Percentiles rank a stretch among this genome's conserved stretches.
phyloP scores from a whole-genome alignment of 2,888 invertebrate species.

The Blastobasis adustella region DNA sequence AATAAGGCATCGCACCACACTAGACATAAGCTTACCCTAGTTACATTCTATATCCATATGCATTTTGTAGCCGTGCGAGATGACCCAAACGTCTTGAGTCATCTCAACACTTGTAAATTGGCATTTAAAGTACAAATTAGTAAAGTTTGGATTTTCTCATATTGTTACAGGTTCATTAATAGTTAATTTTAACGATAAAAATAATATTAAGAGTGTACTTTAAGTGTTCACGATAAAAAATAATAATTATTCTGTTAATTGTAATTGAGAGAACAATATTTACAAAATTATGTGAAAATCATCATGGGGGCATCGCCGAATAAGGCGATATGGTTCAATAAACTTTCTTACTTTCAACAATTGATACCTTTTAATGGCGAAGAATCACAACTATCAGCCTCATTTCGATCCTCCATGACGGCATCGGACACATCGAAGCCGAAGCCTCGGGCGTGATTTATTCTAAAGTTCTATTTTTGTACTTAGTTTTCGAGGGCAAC shows the following conservation, averaged over 20 bases:
- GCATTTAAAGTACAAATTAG: conserved; percentile 76
- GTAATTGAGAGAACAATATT: conserved; percentile 48
- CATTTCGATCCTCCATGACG: conserved; percentile 38
- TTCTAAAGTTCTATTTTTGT: conserved; percentile 33
- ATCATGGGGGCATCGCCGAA: conserved; percentile 36
- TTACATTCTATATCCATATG: conserved; percentile 55
- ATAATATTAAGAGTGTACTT: conserved; percentile 73
- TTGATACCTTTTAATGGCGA: background rate
- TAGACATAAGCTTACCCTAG: conserved; percentile 64
- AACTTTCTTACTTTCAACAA: background rate
- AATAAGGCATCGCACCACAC: conserved; percentile 74
- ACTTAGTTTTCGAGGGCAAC: conserved; percentile 16
- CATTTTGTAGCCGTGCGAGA: conserved; percentile 62
- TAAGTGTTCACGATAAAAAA: conserved; percentile 70
- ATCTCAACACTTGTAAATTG: conserved; percentile 70
- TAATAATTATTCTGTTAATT: conserved; percentile 59
- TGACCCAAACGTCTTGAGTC: conserved; percentile 59
- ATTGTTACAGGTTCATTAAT: conserved; percentile 75
- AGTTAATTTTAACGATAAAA: conserved; percentile 63
- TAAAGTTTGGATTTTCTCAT: conserved; percentile 72
- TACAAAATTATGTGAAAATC: conserved; percentile 37
- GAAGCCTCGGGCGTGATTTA: conserved; percentile 27
- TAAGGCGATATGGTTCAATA: conserved; percentile 21
- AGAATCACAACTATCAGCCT: background rate
- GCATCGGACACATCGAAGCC: conserved; percentile 31